Base-by-base conservation (phyloP, 1,140 invertebrate genomes). In the Reticulitermes speratus region DNA sequence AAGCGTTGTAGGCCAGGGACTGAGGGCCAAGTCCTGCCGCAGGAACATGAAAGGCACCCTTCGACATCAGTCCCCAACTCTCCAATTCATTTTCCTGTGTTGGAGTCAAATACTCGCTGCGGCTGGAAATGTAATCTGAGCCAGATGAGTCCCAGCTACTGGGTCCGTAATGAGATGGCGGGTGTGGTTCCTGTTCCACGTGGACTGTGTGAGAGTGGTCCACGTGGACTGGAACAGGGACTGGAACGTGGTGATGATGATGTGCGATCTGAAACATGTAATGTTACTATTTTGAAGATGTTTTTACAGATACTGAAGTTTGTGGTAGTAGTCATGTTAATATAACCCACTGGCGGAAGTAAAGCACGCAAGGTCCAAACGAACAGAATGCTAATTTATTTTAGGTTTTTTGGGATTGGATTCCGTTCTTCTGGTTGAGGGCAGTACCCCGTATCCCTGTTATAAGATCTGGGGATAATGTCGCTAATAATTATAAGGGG, bases 231-330 rank as follows among this genome's bases (percentile, higher is more conserved):
- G 92, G 91, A 0, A 92, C 88, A 11, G 91, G 90, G 11, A 93
- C 91, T n/a, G 92, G 92, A 8, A 92, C 90, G 88, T 93, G 92
- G 86, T 93, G 92, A 89, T 93, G 92, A 85, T 93, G 92, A 88
- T 93, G 92, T 0, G 92, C 91, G 48, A 93, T 89, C 92, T 93
- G 88, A 23, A 89, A 90, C 69, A 65, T 85, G 48, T 7, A 84
- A 84, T 3, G 16, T 65, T n/a, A 25, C 7, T 65, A 8, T 65
- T n/a, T 21, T 65, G 14, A 65, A 0, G 45, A 48, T 11, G 14
- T 48, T 48, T 11, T 6, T 12, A 12, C 0, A 48, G 45, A 1
- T 48, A 16, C 9, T 48, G 9, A 9, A 48, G 9, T 11, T 11
- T 48, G 9, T 11, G 45, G 45, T 48, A 48, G 14, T 16, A 48